Conservation (phyloP, 2,797 vertebrate genomes). For the Gymnothorax javanicus region DNA sequence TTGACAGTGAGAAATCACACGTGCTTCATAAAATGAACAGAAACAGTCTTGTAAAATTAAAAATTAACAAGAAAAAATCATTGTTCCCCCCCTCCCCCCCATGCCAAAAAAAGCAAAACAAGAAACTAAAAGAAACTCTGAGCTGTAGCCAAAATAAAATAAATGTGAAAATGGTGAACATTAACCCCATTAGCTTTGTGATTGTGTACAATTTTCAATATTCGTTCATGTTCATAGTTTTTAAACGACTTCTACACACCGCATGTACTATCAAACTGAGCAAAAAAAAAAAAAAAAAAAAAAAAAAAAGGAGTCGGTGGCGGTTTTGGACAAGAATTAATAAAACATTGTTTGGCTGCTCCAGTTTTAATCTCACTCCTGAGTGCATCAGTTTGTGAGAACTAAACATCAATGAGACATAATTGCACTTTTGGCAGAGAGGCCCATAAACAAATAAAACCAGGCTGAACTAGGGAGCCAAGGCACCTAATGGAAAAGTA, state of each 20-base stretch:
- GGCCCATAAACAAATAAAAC: constrained; percentile 21
- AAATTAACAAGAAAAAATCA: neutral
- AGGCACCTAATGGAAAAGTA: constrained; percentile 21
- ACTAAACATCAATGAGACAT: constrained; percentile 24
- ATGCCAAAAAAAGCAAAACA: neutral
- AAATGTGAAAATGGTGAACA: neutral
- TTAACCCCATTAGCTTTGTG: neutral
- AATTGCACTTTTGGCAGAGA: constrained; percentile 47
- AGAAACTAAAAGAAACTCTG: too few species aligned
- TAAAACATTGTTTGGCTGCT: neutral
- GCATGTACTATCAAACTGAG: neutral
- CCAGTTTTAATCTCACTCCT: constrained; percentile 8
- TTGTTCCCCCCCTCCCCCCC: neutral
- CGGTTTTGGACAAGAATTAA: neutral
- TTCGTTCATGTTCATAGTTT: constrained; percentile 51
- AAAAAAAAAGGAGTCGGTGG: too few species aligned
- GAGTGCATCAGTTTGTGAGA: neutral
- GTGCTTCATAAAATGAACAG: neutral
- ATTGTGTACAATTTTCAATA: constrained; percentile 28
- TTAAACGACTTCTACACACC: neutral
- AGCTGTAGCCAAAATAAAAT: neutral
- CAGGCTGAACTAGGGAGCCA: constrained; percentile 1
- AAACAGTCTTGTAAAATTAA: neutral
- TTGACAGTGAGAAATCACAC: neutral
- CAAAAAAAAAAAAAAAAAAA: too few species aligned